These are phyloP conservation scores for Nymphalis urticae DNA, from an alignment of 2,888 invertebrate species.

Conservation along the genomic window DNA sequence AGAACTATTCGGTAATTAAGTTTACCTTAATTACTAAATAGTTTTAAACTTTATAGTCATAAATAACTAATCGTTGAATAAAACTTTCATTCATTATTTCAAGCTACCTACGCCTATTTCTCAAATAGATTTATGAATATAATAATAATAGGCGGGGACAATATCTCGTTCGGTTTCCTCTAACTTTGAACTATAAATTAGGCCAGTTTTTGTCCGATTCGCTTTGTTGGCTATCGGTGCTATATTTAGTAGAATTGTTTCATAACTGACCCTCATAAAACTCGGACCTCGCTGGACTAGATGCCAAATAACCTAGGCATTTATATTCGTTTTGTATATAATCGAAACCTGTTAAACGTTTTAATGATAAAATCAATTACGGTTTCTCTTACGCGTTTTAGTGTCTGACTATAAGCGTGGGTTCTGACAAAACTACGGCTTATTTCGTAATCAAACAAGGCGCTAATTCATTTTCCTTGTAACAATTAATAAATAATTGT, in stretches of 20 bases:
- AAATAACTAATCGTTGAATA: not conserved
- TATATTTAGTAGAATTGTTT: slow-evolving; percentile 70
- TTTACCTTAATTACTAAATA: too few relatives aligned
- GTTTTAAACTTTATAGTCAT: too few relatives aligned
- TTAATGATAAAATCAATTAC: slow-evolving; percentile 35
- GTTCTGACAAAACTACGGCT: slow-evolving; percentile 17
- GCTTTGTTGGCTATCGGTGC: slow-evolving; percentile 52
- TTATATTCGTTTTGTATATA: slow-evolving; percentile 36
- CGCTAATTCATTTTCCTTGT: slow-evolving; percentile 12
- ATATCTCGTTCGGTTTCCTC: slow-evolving; percentile 28
- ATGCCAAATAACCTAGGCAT: slow-evolving; percentile 43
- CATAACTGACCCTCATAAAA: slow-evolving; percentile 56
- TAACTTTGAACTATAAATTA: slow-evolving; percentile 54
- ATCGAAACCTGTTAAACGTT: slow-evolving; percentile 29
- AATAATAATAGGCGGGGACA: slow-evolving; percentile 26
- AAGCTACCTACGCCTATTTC: slow-evolving; percentile 6
- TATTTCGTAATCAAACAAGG: not conserved
- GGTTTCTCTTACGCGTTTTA: slow-evolving; percentile 15
- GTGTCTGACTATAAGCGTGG: not conserved
- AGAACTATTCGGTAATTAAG: too few relatives aligned
- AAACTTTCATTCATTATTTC: not conserved
- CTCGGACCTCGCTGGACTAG: slow-evolving; percentile 38
- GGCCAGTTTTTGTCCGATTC: slow-evolving; percentile 61
- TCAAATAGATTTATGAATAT: slow-evolving; percentile 26
- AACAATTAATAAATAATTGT: slow-evolving; percentile 30